Percentiles rank a stretch among this genome's conserved stretches.
Evolutionary conservation across 2,113 vertebrate species (phyloP).

Genomic region (Colistium nudipinnis): DNA sequence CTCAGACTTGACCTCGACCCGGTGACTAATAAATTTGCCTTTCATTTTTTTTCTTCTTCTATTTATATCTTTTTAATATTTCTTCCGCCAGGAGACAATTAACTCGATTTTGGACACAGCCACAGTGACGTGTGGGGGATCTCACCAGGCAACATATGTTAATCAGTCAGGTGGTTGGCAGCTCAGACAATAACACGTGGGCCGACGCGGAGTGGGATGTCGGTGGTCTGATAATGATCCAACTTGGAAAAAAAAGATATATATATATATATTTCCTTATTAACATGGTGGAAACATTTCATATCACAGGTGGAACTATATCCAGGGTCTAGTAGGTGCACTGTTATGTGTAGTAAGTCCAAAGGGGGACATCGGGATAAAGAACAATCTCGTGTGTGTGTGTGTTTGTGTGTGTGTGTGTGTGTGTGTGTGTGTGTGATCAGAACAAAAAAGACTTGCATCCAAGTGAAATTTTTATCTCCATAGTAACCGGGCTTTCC

Average conservation of each 20-base stretch:
- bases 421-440: too few species aligned
- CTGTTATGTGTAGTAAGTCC: too few species aligned
- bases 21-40: neutral
- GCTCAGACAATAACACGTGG: slow-evolving; percentile 1
- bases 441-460: too few species aligned
- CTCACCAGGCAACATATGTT: neutral
- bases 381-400: too few species aligned
- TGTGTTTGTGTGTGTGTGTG: too few species aligned
- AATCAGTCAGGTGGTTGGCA: slow-evolving; percentile 16
- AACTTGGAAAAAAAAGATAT: neutral
- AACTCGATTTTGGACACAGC: neutral
- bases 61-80: neutral
- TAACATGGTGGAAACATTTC: too few species aligned
- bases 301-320: neutral
- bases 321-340: too few species aligned
- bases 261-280: too few species aligned
- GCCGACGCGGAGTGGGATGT: neutral
- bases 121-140: neutral
- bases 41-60: neutral
- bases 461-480: too few species aligned
- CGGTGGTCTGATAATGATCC: neutral
- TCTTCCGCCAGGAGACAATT: too few species aligned
- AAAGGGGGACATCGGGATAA: too few species aligned
- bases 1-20: neutral
- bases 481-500: too few species aligned